Percentiles rank a stretch among this genome's conserved stretches.
Conservation (phyloP, 2,888 invertebrate genomes). For the Mylabris sibirica region DNA sequence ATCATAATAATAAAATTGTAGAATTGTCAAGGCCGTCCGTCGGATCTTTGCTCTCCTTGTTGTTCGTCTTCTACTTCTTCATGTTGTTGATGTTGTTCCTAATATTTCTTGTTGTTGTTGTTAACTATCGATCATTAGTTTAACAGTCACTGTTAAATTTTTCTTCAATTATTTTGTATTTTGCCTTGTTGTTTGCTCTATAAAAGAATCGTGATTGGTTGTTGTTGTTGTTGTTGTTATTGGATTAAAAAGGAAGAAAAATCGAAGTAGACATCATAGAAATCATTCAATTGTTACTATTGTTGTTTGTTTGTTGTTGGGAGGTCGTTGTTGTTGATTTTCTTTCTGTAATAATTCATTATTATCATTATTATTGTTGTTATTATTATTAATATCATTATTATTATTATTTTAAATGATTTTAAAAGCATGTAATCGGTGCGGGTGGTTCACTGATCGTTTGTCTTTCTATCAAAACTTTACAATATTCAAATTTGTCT, state of each 20-base stretch:
- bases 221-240: neutral
- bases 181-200: neutral
- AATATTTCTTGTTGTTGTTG: neutral
- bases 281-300: conserved; percentile 6
- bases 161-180: neutral
- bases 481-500: conserved; percentile 7
- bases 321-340: conserved; percentile 8
- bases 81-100: neutral
- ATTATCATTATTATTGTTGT: neutral
- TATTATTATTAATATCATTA: neutral
- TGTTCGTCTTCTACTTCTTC: neutral
- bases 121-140: neutral
- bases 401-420: conserved; percentile 11
- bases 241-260: neutral
- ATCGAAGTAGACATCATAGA: neutral
- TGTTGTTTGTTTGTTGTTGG: neutral
- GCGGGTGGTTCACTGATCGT: conserved; percentile 7
- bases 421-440: conserved; percentile 7
- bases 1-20: neutral
- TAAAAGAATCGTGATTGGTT: conserved; percentile 6
- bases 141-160: neutral
- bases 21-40: conserved; percentile 9
- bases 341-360: neutral
- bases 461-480: conserved; percentile 9
- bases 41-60: neutral